Evolutionary conservation across 2,113 vertebrate species (phyloP), one percentile per base, ranked within the genome.

Genomic region (Pelecanus crispus): DNA sequence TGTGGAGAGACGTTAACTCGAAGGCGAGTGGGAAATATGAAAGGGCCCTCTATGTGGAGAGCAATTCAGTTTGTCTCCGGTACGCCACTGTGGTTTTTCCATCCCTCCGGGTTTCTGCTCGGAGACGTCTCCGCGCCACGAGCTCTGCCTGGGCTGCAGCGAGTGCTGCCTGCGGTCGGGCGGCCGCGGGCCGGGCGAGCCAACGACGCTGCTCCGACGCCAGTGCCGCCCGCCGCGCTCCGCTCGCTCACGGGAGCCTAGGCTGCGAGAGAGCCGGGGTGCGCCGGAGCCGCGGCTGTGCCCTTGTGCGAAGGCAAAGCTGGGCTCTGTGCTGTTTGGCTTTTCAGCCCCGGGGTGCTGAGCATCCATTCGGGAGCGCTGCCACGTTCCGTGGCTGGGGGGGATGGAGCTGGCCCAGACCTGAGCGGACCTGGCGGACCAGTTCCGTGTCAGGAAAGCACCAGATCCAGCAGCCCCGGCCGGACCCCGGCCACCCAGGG

Each of bases 251-350:
- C 2, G 1, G 17, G 45, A 26, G 32, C 7, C 31, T 29, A 4
- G 0, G 8, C 13, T 3, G 62, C 6, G 0, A 16, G 38, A 16
- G 38, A 55, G 8, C 11, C 1, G 3, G 4, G 70, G 40, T 18
- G 5, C 7, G 0, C 0, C 1, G 17, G 55, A 70, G 52, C 56
- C 44, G 26, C 0, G 0, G 74, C 59, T 5, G 2, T 24, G 17
- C 19, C 40, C n/a, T 45, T 7, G 40, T 15, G 61, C 8, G 3
- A 10, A 70, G 72, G 7, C 66, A 88, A 22, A 50, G 44, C 40
- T 50, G 74, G 66, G n/a, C 3, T 6, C 58, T 42, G 24, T 15
- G 70, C 79, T 34, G 0, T 17, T 24, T 20, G 66, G 10, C 19
- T 61, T 26, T 19, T 28, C 68, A 73, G 40, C 58, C 44, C 49